A percentile compares a stretch with the other conserved stretches of the same genome.
These are phyloP conservation scores for Xenus cinereus DNA, from an alignment of 2,113 vertebrate species.

Conservation along the genomic window DNA sequence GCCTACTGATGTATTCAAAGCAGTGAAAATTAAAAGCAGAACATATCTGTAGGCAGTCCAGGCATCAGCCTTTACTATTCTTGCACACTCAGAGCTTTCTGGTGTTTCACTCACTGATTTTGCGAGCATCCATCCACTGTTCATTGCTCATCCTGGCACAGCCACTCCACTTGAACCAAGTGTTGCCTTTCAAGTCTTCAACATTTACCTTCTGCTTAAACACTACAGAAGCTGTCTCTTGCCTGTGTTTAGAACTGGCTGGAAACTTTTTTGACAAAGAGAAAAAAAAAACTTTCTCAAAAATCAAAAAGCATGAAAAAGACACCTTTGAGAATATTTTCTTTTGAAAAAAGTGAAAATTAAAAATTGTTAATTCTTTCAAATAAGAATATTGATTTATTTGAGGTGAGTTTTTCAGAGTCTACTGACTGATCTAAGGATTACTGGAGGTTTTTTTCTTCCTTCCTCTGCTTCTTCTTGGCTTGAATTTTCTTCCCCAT, in stretches of 20 bases:
- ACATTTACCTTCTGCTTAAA: background rate
- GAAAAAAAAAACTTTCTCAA: background rate
- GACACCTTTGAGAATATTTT: background rate
- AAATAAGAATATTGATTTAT: background rate
- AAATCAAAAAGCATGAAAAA: background rate
- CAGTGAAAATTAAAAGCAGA: background rate
- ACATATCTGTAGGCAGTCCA: background rate
- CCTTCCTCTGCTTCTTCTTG: background rate
- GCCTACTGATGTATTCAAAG: background rate
- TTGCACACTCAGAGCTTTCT: background rate
- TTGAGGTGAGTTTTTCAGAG: background rate
- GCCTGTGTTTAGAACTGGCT: background rate
- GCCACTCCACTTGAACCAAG: accelerated
- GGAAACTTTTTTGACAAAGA: background rate
- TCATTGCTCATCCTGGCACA: background rate
- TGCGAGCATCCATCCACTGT: background rate
- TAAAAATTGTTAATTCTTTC: background rate
- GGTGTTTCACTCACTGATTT: background rate
- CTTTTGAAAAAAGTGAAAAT: background rate
- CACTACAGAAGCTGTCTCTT: background rate
- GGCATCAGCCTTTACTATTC: background rate
- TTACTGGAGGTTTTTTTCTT: background rate
- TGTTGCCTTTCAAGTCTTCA: background rate
- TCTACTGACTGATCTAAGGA: background rate
- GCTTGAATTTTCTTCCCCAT: background rate